Conservation (phyloP, 2,113 vertebrate genomes). For the Microcebus ravelobensis region DNA sequence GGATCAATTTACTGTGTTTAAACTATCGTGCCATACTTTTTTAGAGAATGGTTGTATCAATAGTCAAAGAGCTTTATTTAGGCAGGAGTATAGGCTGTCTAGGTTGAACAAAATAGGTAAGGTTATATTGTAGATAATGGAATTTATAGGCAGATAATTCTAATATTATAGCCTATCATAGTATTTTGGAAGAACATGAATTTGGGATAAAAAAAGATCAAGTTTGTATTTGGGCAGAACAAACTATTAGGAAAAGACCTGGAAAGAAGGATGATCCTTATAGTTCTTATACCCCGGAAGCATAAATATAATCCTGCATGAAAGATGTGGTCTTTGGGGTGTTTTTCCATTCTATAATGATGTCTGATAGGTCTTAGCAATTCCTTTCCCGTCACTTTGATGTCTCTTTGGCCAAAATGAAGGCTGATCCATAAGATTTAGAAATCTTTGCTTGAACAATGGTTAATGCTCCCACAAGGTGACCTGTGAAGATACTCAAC, state of each 20-base stretch:
- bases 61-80: not conserved
- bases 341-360: not conserved
- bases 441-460: not conserved
- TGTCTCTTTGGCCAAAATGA: not conserved
- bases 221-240: not conserved
- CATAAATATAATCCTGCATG: not conserved
- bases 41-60: not conserved
- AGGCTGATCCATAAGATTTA: not conserved
- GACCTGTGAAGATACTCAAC: not conserved
- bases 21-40: not conserved
- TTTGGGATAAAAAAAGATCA: not conserved
- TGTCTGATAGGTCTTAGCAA: not conserved
- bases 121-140: not conserved
- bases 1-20: not conserved
- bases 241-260: not conserved
- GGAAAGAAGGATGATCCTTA: not conserved
- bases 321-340: not conserved
- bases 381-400: not conserved
- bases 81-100: not conserved
- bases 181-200: not conserved
- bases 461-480: not conserved
- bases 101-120: not conserved
- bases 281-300: not conserved
- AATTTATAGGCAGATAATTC: not conserved
- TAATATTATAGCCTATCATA: not conserved